Conservation (phyloP, 2,888 invertebrate genomes). For the Microctonus aethiopoides region DNA sequence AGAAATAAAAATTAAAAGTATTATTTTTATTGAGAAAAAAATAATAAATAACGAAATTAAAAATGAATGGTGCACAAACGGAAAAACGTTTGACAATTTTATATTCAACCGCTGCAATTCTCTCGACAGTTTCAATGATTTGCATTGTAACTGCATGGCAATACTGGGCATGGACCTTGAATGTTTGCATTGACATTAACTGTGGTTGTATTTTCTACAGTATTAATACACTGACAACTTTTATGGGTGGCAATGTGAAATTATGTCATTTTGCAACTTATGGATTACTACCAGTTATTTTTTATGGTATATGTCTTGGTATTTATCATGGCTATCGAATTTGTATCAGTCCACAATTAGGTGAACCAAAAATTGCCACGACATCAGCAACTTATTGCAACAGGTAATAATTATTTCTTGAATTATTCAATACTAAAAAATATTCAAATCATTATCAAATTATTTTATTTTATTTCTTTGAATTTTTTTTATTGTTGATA, state of each 20-base stretch:
- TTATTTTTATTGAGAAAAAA: background rate
- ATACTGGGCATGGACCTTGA: constrained; percentile 63
- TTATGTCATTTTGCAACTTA: constrained; percentile 62
- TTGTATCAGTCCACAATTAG: constrained; percentile 51
- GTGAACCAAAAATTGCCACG: constrained; percentile 43
- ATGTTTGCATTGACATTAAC: constrained; percentile 58
- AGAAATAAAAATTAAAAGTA: constrained; percentile 16
- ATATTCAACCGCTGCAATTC: constrained; percentile 49
- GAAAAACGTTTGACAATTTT: constrained; percentile 51
- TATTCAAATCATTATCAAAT: background rate
- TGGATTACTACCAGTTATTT: constrained; percentile 52
- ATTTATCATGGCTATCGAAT: constrained; percentile 64
- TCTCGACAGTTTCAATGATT: constrained; percentile 52
- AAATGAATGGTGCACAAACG: constrained; percentile 50
- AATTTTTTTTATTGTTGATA: background rate
- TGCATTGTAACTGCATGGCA: constrained; percentile 60
- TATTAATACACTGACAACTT: constrained; percentile 58
- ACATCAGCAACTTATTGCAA: constrained; percentile 35
- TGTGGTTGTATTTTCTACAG: constrained; percentile 67
- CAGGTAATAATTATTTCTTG: constrained; percentile 42
- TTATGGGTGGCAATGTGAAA: constrained; percentile 64
- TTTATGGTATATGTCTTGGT: constrained; percentile 53
- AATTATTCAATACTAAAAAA: too few relatives aligned
- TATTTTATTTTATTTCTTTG: background rate
- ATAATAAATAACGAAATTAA: background rate